A percentile compares a stretch with the other conserved stretches of the same genome.
Evolutionary conservation across 2,888 invertebrate species (phyloP).

Genomic region (Hemaris fuciformis): DNA sequence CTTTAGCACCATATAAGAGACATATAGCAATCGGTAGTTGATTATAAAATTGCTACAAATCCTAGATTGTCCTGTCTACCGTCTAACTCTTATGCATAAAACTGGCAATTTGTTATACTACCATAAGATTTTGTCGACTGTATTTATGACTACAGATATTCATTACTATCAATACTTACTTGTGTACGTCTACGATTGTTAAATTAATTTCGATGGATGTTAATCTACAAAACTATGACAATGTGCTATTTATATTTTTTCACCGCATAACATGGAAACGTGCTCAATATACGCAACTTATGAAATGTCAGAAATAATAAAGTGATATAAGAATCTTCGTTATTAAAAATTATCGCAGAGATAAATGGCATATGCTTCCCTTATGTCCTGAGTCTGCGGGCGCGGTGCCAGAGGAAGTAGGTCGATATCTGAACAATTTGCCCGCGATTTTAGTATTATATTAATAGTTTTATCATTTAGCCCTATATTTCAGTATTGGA

Average conservation of each 20-base stretch:
- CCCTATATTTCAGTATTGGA: background rate
- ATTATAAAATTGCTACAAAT: too few species aligned
- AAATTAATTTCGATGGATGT: too few species aligned
- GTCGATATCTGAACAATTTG: slow-evolving; percentile 20
- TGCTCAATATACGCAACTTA: background rate
- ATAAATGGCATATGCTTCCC: slow-evolving; percentile 31
- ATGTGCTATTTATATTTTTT: background rate
- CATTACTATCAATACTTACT: too few species aligned
- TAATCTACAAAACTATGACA: too few species aligned
- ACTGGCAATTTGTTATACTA: too few species aligned
- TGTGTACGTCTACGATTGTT: too few species aligned
- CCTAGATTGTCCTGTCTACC: too few species aligned
- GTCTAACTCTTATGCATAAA: too few species aligned
- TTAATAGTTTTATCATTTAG: slow-evolving; percentile 11
- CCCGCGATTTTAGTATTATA: slow-evolving; percentile 12
- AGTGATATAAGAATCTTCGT: slow-evolving; percentile 5
- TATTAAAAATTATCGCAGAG: background rate
- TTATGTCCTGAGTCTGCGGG: slow-evolving; percentile 30
- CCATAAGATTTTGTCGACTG: too few species aligned
- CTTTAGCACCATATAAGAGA: too few species aligned
- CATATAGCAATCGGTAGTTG: too few species aligned
- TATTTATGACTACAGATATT: too few species aligned
- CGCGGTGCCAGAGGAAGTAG: slow-evolving; percentile 34
- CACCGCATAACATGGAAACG: background rate
- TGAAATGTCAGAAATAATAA: background rate